Percentiles rank a stretch among this genome's conserved stretches.
These are phyloP conservation scores for Azorinus chamasolen DNA, from an alignment of 2,888 invertebrate species.

Conservation along the genomic window DNA sequence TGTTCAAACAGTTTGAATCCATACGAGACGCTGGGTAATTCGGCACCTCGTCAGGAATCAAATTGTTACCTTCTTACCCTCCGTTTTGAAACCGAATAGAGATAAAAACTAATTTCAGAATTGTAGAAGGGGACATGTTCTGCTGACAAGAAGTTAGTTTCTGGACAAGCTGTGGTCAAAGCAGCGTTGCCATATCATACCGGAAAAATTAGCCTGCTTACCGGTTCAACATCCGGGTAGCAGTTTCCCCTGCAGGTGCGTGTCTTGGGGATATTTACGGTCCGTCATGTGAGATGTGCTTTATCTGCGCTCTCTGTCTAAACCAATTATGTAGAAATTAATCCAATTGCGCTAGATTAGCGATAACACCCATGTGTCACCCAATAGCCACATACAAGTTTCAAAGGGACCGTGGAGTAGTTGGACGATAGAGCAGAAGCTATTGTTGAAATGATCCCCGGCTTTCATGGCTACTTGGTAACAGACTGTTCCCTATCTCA, in stretches of 20 bases:
- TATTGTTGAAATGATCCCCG: slow-evolving; percentile 3
- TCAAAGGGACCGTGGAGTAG: slow-evolving; percentile 37
- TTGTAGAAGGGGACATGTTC: no score
- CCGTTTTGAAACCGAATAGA: no score
- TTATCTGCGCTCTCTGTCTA: slow-evolving; percentile 68
- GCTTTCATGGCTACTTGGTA: slow-evolving; percentile 5
- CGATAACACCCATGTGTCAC: slow-evolving; percentile 43
- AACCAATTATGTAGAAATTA: slow-evolving; percentile 71
- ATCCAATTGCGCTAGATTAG: slow-evolving; percentile 54
- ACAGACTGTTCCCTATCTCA: slow-evolving; percentile 18
- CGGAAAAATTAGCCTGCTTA: no score
- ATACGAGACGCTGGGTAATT: no score
- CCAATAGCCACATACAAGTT: slow-evolving; percentile 26
- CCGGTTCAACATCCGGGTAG: slow-evolving; percentile 2
- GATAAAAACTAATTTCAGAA: no score
- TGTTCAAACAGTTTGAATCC: no score
- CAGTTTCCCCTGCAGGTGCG: slow-evolving; percentile 16
- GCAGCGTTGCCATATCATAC: no score
- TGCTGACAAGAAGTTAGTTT: no score
- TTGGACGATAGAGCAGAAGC: slow-evolving; percentile 13
- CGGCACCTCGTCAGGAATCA: no score
- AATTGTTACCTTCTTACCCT: no score
- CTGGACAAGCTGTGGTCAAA: no score
- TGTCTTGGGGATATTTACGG: not conserved
- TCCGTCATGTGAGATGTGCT: slow-evolving; percentile 60